Evolutionary conservation across 2,888 invertebrate genomes (phyloP).

Genomic region (Acrobasis consociella): DNA sequence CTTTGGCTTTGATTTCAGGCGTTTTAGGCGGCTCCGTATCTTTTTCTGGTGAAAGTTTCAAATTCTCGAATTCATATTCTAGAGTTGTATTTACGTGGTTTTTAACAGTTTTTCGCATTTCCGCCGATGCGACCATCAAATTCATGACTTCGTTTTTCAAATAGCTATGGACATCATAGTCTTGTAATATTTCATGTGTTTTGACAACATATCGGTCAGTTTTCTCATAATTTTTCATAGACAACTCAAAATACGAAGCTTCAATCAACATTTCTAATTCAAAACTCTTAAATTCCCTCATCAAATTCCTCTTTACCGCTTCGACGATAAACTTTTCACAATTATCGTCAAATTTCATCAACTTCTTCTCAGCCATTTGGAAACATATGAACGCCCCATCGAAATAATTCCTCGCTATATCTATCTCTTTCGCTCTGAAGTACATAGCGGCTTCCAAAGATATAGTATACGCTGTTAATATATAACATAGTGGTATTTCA

Average conservation of each 20-base stretch:
- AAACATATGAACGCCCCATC: slow-evolving; percentile 50
- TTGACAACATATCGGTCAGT: slow-evolving; percentile 55
- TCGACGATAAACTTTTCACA: slow-evolving; percentile 48
- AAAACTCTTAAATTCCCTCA: slow-evolving; percentile 40
- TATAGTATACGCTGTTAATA: slow-evolving; percentile 45
- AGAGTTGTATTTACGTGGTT: slow-evolving; percentile 37
- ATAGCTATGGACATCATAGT: slow-evolving; percentile 41
- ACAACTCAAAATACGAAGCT: slow-evolving; percentile 56
- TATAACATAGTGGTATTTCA: slow-evolving; percentile 38
- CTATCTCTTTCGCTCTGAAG: slow-evolving; percentile 53
- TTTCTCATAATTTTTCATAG: slow-evolving; percentile 39
- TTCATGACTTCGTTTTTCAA: slow-evolving; percentile 58
- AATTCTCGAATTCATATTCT: slow-evolving; percentile 49
- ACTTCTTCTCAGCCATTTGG: slow-evolving; percentile 40
- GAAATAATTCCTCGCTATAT: slow-evolving; percentile 63
- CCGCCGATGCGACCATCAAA: slow-evolving; percentile 53
- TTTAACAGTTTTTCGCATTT: slow-evolving; percentile 39
- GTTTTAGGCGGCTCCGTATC: slow-evolving; percentile 43
- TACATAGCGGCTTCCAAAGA: slow-evolving; percentile 59
- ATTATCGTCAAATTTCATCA: slow-evolving; percentile 36
- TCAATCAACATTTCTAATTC: slow-evolving; percentile 57
- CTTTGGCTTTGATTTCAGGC: slow-evolving; percentile 45
- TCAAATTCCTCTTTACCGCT: slow-evolving; percentile 34
- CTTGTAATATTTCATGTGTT: slow-evolving; percentile 56
- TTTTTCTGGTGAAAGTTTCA: slow-evolving; percentile 47